Evolutionary conservation across 2,888 invertebrate genomes (phyloP).

Genomic region (Malthinus seriepunctatus): DNA sequence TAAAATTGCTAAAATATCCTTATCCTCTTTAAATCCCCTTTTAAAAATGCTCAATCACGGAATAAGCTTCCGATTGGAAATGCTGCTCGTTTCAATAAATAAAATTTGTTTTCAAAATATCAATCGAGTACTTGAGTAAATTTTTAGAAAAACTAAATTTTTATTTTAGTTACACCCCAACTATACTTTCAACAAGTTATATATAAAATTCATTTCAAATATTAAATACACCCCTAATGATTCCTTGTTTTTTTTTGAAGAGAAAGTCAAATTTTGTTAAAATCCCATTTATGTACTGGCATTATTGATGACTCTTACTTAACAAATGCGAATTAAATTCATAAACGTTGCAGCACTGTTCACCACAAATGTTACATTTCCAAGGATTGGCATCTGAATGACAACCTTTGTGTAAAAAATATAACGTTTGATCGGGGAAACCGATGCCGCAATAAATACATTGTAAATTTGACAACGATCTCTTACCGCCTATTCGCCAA

Average conservation of each 20-base stretch:
- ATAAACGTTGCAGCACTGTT: constrained; percentile 92
- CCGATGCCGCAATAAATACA: constrained; percentile 93
- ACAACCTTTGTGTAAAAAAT: constrained; percentile 96
- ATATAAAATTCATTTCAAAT: no score
- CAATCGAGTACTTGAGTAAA: neutral
- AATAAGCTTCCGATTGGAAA: no score
- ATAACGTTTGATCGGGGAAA: constrained; percentile 94
- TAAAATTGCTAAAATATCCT: neutral
- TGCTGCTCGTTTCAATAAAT: no score
- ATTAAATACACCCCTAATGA: neutral
- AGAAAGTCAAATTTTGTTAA: no score
- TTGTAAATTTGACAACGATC: constrained; percentile 64
- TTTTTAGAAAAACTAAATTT: neutral
- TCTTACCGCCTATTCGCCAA: constrained; percentile 53
- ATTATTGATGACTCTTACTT: constrained; percentile 84
- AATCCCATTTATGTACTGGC: neutral
- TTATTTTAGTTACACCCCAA: neutral
- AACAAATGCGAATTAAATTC: constrained; percentile 96
- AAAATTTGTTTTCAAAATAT: neutral
- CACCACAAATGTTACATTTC: constrained; percentile 97
- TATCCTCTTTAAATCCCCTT: neutral
- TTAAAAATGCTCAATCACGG: neutral
- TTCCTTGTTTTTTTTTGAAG: neutral
- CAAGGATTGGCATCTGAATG: constrained; percentile 97
- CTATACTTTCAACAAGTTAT: neutral